These are phyloP conservation scores for Hippocampus mohnikei DNA, from an alignment of 2,113 vertebrate genomes.

Conservation along the genomic window DNA sequence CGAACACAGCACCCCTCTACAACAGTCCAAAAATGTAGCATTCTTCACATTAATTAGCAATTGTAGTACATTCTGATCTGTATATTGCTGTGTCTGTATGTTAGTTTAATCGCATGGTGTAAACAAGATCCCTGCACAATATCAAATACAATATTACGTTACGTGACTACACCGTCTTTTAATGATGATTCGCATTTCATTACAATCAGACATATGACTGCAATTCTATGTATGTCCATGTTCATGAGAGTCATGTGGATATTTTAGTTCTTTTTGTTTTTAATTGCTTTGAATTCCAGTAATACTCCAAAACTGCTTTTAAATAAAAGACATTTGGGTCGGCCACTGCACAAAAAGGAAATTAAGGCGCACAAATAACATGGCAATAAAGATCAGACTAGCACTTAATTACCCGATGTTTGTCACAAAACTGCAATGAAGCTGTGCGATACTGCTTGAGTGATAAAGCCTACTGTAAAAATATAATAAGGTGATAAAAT, in stretches of 20 bases:
- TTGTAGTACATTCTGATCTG: no score
- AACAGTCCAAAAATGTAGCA: no score
- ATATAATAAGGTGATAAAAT: slow-evolving; percentile 7
- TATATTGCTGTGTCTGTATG: no score
- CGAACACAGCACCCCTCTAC: no score
- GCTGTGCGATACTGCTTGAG: not conserved
- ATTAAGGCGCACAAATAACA: not conserved
- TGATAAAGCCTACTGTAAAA: not conserved
- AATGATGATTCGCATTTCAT: not conserved
- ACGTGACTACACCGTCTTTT: no score
- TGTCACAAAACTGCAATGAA: not conserved
- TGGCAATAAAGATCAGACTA: not conserved
- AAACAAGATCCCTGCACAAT: not conserved
- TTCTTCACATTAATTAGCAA: no score
- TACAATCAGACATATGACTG: not conserved
- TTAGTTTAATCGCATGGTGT: no score
- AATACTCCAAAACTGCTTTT: not conserved
- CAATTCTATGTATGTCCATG: not conserved
- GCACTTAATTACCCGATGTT: not conserved
- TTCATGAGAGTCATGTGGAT: not conserved
- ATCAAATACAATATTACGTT: not conserved
- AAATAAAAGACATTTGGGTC: not conserved
- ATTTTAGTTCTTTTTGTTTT: not conserved
- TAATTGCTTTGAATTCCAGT: not conserved
- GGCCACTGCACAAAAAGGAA: not conserved